Base-by-base conservation (phyloP, 2,113 vertebrate species). In the Falco punctatus region DNA sequence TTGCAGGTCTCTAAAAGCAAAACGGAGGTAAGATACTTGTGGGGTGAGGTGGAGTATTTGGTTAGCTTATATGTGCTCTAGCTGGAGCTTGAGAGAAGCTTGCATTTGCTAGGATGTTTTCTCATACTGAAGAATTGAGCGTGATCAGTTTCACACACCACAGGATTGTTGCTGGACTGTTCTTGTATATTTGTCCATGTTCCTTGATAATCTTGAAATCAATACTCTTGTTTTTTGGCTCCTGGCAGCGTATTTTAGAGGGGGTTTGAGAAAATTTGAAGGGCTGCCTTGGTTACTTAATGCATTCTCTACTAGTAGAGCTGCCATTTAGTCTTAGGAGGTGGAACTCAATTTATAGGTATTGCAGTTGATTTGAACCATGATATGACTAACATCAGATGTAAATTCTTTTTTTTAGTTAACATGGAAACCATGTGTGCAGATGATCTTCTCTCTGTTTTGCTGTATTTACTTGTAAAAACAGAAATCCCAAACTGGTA, bases 401-500 rank as follows among this genome's bases (percentile, higher is more conserved):
- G 18, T 82, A 32, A 54, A 13, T 79, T 79, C 7, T 78, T 79
- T 65, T 57, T 78, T 95, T 52, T 96, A 99, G 99, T 99, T 91
- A 99, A 98, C 59, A 95, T 99, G 78, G 99, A 99, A 96, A 99
- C 98, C 1, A 98, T 99, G 97, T 99, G 99, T 96, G 99, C 99
- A 2, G 99, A 99, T 90, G 99, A 99, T 92, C 99, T 99, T 26
- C 99, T 99, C 3, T 99, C 99, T 5, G 99, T 99, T 86, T 97
- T 99, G 95, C 98, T 99, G 42, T 99, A 99, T 92, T 98, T 99
- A 91, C 98, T 99, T 88, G 98, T 99, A 62, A 99, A 99, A 98
- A 99, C 99, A 6, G 99, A 99, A 96, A 99, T 99, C 83, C 99
- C 99, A 48, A 99, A 99, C 95, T 99, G 99, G 99, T 99, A 98